Evolutionary conservation across 1,140 invertebrate species (phyloP).

Genomic region (Drosophila varians): DNA sequence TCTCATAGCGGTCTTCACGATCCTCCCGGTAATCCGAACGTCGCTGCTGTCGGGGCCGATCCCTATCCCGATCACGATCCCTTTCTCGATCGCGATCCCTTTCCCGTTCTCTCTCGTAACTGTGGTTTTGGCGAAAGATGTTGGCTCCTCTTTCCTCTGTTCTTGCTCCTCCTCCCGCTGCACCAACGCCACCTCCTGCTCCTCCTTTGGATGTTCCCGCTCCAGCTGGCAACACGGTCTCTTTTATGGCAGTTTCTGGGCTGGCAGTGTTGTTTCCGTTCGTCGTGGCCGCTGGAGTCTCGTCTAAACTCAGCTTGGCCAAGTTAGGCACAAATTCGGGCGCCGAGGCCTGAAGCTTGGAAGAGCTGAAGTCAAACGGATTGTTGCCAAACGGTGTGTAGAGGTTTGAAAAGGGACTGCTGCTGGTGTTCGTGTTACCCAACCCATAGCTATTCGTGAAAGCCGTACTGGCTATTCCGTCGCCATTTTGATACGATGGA

Average conservation of each 20-base stretch:
- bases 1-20: constrained; percentile 33
- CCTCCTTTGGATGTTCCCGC: neutral
- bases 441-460: constrained; percentile 28
- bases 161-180: neutral
- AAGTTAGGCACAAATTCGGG: constrained; percentile 80
- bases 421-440: constrained; percentile 3
- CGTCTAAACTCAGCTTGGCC: constrained; percentile 58
- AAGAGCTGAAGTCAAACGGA: constrained; percentile 71
- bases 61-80: constrained; percentile 25
- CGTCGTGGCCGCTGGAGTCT: constrained; percentile 9
- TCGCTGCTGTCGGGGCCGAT: constrained; percentile 56
- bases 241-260: constrained; percentile 36
- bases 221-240: neutral
- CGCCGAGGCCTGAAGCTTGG: constrained; percentile 76
- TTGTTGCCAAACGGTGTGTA: constrained; percentile 67
- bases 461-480: constrained; percentile 11
- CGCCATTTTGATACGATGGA: constrained; percentile 52
- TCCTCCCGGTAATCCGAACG: constrained; percentile 65
- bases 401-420: constrained; percentile 41
- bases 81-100: constrained; percentile 16
- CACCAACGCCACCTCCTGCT: neutral
- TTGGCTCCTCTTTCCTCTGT: neutral
- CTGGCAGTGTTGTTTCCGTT: constrained; percentile 49
- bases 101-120: constrained; percentile 29
- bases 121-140: constrained; percentile 5